Evolutionary conservation across 2,888 invertebrate species (phyloP).

Genomic region (Caradrina kadenii): DNA sequence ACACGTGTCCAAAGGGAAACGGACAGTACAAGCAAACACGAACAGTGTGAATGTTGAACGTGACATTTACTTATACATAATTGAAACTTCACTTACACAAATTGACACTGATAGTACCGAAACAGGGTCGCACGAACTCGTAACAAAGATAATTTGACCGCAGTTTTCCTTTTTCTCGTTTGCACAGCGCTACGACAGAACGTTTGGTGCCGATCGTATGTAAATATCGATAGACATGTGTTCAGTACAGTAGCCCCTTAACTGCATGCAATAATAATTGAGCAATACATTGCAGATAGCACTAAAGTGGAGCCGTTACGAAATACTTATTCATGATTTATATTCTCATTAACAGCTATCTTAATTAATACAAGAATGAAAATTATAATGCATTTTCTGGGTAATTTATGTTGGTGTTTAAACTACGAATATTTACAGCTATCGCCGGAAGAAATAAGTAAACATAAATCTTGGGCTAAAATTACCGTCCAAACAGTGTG

Average conservation of each 20-base stretch:
- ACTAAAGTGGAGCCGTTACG: constrained; percentile 58
- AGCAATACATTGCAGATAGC: constrained; percentile 66
- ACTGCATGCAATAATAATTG: constrained; percentile 70
- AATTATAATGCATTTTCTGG: constrained; percentile 55
- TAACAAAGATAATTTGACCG: constrained; percentile 73
- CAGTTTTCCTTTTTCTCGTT: constrained; percentile 65
- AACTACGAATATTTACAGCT: constrained; percentile 76
- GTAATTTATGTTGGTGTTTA: constrained; percentile 73
- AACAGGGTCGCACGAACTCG: constrained; percentile 68
- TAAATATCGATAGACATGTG: constrained; percentile 61
- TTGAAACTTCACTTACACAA: constrained; percentile 71
- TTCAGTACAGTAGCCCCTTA: constrained; percentile 64
- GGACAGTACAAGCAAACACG: constrained; percentile 31
- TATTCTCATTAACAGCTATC: constrained; percentile 44
- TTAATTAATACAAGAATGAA: constrained; percentile 59
- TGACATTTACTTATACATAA: constrained; percentile 55
- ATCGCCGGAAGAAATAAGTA: constrained; percentile 80
- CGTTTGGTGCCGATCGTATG: constrained; percentile 51
- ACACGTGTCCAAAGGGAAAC: constrained; percentile 37
- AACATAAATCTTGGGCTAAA: constrained; percentile 78
- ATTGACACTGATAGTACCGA: constrained; percentile 73
- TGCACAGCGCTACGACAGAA: constrained; percentile 46
- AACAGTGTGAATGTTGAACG: constrained; percentile 32
- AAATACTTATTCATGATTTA: constrained; percentile 56
- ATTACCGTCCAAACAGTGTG: constrained; percentile 76